Evolutionary conservation across 2,797 vertebrate genomes (phyloP).

Genomic region (Glyptemys insculpta): DNA sequence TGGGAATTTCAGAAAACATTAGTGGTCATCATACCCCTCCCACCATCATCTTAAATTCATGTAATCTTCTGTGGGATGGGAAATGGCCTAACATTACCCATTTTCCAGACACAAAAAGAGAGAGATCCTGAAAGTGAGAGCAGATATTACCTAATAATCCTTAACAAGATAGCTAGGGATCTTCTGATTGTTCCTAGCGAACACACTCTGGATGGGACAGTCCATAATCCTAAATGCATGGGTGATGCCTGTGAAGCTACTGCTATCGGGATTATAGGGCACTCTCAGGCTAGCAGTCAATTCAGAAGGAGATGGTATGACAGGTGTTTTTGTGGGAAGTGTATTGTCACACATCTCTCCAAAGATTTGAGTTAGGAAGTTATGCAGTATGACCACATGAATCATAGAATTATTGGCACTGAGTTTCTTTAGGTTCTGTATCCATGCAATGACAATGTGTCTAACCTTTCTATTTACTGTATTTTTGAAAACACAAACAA

Average conservation of each 20-base stretch:
- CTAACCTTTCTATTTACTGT: background rate
- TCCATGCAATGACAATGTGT: background rate
- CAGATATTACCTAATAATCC: background rate
- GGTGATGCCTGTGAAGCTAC: background rate
- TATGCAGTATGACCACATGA: background rate
- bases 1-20: background rate
- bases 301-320: background rate
- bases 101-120: background rate
- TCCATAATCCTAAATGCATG: background rate
- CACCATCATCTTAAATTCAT: background rate
- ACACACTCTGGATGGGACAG: background rate
- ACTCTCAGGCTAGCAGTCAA: background rate
- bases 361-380: background rate
- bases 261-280: background rate
- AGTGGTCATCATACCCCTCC: background rate
- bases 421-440: background rate
- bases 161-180: background rate
- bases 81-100: background rate
- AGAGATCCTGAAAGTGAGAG: background rate
- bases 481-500: background rate
- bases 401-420: background rate
- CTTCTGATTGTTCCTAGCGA: background rate
- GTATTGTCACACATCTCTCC: background rate
- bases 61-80: background rate
- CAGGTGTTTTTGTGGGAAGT: background rate